phyloP scores from a whole-genome alignment of 2,888 invertebrate genomes.

The Standfussiana lucernea region DNA sequence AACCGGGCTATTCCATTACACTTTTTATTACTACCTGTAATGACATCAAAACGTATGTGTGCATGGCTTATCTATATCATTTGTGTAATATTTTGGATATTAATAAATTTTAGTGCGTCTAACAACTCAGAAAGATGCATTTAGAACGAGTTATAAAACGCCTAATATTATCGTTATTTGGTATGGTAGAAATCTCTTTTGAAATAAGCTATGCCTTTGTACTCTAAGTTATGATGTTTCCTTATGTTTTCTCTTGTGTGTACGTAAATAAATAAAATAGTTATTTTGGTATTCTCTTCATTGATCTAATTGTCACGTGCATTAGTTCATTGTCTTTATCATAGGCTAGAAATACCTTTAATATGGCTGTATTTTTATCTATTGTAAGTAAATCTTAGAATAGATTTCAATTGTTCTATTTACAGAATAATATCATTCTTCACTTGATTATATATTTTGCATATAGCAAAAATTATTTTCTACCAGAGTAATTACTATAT shows the following conservation, averaged over 20 bases:
- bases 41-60: conserved; percentile 37
- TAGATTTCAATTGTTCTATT: neutral
- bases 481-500: conserved; percentile 18
- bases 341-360: neutral
- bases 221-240: too few species aligned
- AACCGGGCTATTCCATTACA: conserved; percentile 47
- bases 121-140: neutral
- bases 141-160: neutral
- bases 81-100: conserved; percentile 29
- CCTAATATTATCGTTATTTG: neutral
- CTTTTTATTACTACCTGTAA: conserved; percentile 52
- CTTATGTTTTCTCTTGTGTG: too few species aligned
- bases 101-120: neutral
- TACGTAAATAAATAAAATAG: neutral
- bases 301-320: neutral
- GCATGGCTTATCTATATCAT: conserved; percentile 17
- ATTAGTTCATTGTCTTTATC: neutral
- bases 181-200: too few species aligned
- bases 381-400: neutral
- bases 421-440: neutral
- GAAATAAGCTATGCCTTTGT: too few species aligned
- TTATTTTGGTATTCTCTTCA: neutral
- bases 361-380: neutral
- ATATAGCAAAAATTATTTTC: conserved; percentile 11
- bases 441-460: neutral